Evolutionary conservation across 1,140 invertebrate species (phyloP).

Genomic region (Trichonephila clavipes): DNA sequence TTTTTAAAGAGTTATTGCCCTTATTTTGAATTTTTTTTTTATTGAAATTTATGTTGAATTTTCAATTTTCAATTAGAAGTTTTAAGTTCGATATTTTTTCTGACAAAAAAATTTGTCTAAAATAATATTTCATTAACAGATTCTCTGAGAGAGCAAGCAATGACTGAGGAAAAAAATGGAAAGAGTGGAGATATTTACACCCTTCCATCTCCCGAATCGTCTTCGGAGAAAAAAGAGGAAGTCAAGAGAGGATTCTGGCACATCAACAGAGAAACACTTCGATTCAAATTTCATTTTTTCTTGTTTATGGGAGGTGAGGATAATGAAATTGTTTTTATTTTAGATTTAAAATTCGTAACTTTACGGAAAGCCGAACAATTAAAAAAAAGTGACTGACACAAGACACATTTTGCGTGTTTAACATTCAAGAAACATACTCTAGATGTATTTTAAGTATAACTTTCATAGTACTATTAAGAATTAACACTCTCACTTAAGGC

Average conservation of each 20-base stretch:
- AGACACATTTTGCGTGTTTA: neutral
- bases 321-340: neutral
- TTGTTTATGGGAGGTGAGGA: conserved; percentile 51
- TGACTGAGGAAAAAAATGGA: neutral
- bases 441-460: neutral
- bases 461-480: neutral
- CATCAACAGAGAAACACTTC: conserved; percentile 29
- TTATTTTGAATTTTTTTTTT: too few relatives aligned
- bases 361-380: neutral
- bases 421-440: neutral
- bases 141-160: neutral
- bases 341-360: neutral
- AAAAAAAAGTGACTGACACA: neutral
- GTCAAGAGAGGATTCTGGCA: neutral
- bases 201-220: neutral
- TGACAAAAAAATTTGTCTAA: too few relatives aligned
- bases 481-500: too few relatives aligned
- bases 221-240: neutral
- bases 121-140: too few relatives aligned
- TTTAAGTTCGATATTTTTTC: too few relatives aligned
- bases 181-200: neutral
- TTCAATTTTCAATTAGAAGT: too few relatives aligned
- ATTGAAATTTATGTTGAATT: too few relatives aligned
- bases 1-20: too few relatives aligned
- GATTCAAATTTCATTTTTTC: conserved; percentile 40